These are phyloP conservation scores for Cinclus cinclus DNA, from an alignment of 2,113 vertebrate genomes.

Conservation along the genomic window DNA sequence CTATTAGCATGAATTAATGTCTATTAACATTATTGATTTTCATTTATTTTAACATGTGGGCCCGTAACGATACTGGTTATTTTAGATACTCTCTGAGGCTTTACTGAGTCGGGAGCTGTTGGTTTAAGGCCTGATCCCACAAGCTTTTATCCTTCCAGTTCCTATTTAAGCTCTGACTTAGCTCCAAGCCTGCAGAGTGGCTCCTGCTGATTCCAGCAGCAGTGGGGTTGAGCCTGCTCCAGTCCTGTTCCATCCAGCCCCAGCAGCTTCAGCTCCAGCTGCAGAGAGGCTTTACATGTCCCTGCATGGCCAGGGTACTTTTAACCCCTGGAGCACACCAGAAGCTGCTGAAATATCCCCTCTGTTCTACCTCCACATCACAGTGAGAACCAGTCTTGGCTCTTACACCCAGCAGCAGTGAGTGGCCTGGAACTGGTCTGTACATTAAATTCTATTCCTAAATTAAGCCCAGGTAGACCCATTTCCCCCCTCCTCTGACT, in stretches of 20 bases:
- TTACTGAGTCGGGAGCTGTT: neutral
- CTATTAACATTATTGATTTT: constrained; percentile 44
- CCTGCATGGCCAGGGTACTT: neutral
- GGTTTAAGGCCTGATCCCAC: constrained; percentile 46
- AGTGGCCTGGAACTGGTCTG: neutral
- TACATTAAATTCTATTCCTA: neutral
- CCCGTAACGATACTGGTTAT: neutral
- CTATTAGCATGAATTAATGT: constrained; percentile 49
- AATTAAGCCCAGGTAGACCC: neutral
- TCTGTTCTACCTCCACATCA: neutral
- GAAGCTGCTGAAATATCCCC: neutral
- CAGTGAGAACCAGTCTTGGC: neutral
- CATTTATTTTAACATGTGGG: neutral
- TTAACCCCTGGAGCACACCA: neutral
- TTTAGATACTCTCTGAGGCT: constrained; percentile 9
- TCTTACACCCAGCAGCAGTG: neutral
- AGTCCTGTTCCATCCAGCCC: neutral
- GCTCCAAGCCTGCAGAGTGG: constrained; percentile 17
- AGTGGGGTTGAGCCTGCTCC: neutral
- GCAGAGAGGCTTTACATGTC: neutral
- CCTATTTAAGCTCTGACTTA: constrained; percentile 33
- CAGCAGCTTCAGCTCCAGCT: neutral
- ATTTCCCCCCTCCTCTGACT: neutral
- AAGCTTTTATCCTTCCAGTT: constrained; percentile 48
- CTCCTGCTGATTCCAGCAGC: neutral